These are phyloP conservation scores for Etia nguti DNA, from an alignment of 2,113 vertebrate genomes.

Conservation along the genomic window DNA sequence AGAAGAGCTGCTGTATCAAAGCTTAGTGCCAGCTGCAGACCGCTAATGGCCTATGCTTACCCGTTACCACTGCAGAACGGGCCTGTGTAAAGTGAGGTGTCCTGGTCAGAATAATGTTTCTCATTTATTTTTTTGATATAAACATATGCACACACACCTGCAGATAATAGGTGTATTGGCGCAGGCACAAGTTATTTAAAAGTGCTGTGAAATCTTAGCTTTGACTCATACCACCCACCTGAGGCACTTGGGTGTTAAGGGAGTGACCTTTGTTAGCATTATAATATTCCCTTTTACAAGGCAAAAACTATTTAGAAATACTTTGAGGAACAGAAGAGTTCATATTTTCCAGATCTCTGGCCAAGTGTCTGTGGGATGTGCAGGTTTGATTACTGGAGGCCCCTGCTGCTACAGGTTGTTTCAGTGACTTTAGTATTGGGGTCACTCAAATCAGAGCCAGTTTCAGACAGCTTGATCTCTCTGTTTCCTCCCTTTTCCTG, in stretches of 20 bases:
- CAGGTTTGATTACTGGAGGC: not conserved
- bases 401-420: not conserved
- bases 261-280: not conserved
- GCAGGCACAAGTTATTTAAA: not conserved
- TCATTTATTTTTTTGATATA: fast-evolving
- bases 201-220: not conserved
- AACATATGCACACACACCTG: not conserved
- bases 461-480: not conserved
- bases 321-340: not conserved
- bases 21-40: not conserved
- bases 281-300: not conserved
- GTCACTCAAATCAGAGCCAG: not conserved
- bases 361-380: not conserved
- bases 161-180: not conserved
- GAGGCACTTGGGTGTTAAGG: fast-evolving
- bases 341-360: not conserved
- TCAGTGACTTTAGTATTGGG: not conserved
- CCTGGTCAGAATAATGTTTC: not conserved
- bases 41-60: not conserved
- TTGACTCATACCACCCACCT: not conserved
- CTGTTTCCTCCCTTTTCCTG: not conserved
- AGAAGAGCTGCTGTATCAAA: not conserved
- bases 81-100: fast-evolving
- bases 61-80: not conserved
- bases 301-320: not conserved